Evolutionary conservation across 2,113 vertebrate genomes (phyloP).

Genomic region (Austrofundulus limnaeus): DNA sequence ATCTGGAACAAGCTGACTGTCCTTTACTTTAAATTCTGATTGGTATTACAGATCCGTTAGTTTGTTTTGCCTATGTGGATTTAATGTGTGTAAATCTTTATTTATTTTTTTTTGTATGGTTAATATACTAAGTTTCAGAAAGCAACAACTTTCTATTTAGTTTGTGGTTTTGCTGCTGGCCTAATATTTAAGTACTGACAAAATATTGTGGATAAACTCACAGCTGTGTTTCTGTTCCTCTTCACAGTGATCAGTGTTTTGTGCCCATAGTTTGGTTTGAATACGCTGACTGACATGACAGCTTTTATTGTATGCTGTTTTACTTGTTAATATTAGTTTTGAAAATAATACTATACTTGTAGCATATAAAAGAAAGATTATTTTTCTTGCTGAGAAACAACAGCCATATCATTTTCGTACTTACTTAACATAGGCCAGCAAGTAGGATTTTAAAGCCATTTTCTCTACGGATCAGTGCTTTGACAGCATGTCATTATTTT

Average conservation of each 20-base stretch:
- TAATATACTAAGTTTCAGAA: neutral
- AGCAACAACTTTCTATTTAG: neutral
- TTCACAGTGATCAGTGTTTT: neutral
- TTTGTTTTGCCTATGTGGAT: neutral
- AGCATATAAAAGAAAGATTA: neutral
- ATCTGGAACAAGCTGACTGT: neutral
- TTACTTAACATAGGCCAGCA: slow-evolving; percentile 65
- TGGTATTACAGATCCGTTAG: neutral
- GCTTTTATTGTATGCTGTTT: slow-evolving; percentile 30
- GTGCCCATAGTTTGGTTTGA: slow-evolving; percentile 22
- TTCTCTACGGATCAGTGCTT: slow-evolving; percentile 47
- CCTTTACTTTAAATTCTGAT: neutral
- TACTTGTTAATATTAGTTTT: slow-evolving; percentile 35
- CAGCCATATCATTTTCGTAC: slow-evolving; percentile 56
- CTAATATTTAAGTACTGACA: slow-evolving; percentile 3
- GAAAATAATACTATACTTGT: slow-evolving; percentile 10
- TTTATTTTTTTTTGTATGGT: neutral
- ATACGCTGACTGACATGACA: slow-evolving; percentile 29
- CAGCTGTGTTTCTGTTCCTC: neutral
- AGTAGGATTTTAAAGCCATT: slow-evolving; percentile 73
- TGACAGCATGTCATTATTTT: slow-evolving; percentile 46
- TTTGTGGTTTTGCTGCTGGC: slow-evolving; percentile 39
- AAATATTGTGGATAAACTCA: slow-evolving; percentile 1
- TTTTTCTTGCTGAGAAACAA: slow-evolving; percentile 44
- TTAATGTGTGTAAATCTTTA: neutral